Conservation (phyloP, 2,888 invertebrate genomes). For the Ganaspis brasiliensis region DNA sequence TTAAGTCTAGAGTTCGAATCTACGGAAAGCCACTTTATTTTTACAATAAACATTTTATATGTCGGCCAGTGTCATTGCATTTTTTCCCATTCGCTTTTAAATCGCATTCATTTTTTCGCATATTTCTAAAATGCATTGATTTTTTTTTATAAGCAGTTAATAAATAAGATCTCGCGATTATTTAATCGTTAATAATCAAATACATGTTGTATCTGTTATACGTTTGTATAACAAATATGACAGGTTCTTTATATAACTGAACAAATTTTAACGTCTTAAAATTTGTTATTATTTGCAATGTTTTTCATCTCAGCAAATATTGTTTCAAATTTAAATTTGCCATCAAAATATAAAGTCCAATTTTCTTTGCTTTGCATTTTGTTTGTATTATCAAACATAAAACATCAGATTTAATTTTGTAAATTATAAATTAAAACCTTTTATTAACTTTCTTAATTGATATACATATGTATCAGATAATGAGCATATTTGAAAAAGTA, state of each 20-base stretch:
- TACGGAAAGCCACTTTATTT: slow-evolving; percentile 6
- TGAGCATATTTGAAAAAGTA: too few relatives aligned
- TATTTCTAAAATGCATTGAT: not conserved
- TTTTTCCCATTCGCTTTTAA: slow-evolving; percentile 13
- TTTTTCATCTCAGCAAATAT: too few relatives aligned
- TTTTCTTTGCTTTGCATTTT: too few relatives aligned
- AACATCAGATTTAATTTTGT: too few relatives aligned
- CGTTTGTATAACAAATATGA: not conserved
- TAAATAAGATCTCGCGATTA: not conserved
- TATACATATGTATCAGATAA: too few relatives aligned
- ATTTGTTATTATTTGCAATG: too few relatives aligned
- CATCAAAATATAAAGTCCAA: too few relatives aligned
- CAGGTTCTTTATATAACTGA: not conserved
- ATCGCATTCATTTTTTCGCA: slow-evolving; percentile 22
- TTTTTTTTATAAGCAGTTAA: not conserved
- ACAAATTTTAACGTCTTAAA: not conserved
- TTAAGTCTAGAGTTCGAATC: not conserved
- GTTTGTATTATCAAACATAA: too few relatives aligned
- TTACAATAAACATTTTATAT: slow-evolving; percentile 9
- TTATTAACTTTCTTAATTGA: too few relatives aligned
- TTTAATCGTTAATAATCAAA: not conserved
- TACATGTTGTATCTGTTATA: not conserved
- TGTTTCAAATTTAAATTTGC: too few relatives aligned
- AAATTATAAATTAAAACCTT: too few relatives aligned
- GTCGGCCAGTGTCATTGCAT: slow-evolving; percentile 13